These are phyloP conservation scores for Antechinus flavipes DNA, from an alignment of 2,113 vertebrate species.

Conservation along the genomic window DNA sequence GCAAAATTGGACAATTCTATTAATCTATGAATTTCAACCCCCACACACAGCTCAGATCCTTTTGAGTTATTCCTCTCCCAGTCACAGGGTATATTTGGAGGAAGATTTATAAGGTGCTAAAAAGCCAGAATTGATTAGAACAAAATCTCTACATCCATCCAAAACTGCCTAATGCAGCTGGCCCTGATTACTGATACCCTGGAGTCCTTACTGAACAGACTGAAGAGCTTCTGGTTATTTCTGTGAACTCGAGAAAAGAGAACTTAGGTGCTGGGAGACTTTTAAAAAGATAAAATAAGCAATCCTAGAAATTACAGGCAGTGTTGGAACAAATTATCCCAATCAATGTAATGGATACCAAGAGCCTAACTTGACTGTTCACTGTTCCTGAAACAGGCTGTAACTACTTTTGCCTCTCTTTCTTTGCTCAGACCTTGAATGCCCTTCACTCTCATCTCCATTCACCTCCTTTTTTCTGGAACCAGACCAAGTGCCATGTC, in stretches of 20 bases:
- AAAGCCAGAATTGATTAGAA: neutral
- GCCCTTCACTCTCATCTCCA: neutral
- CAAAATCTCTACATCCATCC: neutral
- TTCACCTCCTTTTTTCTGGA: neutral
- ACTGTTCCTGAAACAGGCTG: neutral
- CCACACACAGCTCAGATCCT: conserved; percentile 13
- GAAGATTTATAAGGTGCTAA: conserved; percentile 7
- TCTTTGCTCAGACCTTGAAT: neutral
- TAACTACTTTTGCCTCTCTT: neutral
- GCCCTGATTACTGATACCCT: neutral
- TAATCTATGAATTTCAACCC: conserved; percentile 27
- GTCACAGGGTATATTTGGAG: neutral
- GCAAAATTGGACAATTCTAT: conserved; percentile 20
- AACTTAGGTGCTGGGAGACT: neutral
- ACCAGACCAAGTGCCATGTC: neutral
- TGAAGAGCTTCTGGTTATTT: conserved; percentile 18
- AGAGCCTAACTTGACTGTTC: neutral
- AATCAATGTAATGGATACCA: conserved; percentile 3
- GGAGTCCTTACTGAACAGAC: neutral
- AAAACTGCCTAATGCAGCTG: conserved; percentile 29
- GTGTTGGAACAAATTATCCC: neutral
- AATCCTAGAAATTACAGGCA: conserved; percentile 20
- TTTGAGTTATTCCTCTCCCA: conserved; percentile 7
- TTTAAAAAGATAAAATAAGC: conserved; percentile 34
- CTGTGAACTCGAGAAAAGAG: conserved; percentile 1